Evolutionary conservation across 1,140 invertebrate genomes (phyloP), one percentile per base, ranked within the genome.

Genomic region (Drosophila rhopaloa): DNA sequence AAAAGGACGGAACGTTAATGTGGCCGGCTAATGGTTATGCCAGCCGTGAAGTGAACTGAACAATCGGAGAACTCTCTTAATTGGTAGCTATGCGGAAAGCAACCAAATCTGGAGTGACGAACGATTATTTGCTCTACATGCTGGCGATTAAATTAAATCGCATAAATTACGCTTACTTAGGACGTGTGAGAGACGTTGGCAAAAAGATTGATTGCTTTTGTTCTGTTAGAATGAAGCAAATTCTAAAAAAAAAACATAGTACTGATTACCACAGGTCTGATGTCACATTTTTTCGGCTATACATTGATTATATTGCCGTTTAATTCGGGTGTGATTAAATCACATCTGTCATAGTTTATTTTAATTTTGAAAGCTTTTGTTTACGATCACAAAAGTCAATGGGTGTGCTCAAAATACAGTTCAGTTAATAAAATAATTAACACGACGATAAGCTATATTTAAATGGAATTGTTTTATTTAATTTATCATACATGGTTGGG

Each of bases 191-290:
- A 35, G 29, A 38, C 38, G 65, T 54, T 67, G 19, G 35, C 24
- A 44, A 67, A 68, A 68, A 83, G 81, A 73, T 78, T 84, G 63
- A 82, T 82, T 83, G 76, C 70, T 80, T 73, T 41, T n/a, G 41
- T 16, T 40, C 37, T 37, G 13, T 32, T 40, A 11, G 35, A 14
- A 47, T 62, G 65, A 40, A 72, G 70, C 44, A 58, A 44, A 53
- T 67, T 75, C 61, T 32, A 8, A 32, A 32, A n/a, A 16, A 46
- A 56, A 72, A 70, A 38, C 60, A 38, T 43, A 35, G 16, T 27
- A 27, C 46, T 58, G 63, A 72, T 66, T 65, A 80, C 55, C 35
- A 27, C 38, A 32, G 37, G 27, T 71, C 55, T 76, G 44, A 71
- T 71, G 68, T 72, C 68, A 72, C 66, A 72, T 71, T 72, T 57